Evolutionary conservation across 2,888 invertebrate species (phyloP), one percentile per base, ranked within the genome.

Genomic region (Psylliodes chrysocephalus): DNA sequence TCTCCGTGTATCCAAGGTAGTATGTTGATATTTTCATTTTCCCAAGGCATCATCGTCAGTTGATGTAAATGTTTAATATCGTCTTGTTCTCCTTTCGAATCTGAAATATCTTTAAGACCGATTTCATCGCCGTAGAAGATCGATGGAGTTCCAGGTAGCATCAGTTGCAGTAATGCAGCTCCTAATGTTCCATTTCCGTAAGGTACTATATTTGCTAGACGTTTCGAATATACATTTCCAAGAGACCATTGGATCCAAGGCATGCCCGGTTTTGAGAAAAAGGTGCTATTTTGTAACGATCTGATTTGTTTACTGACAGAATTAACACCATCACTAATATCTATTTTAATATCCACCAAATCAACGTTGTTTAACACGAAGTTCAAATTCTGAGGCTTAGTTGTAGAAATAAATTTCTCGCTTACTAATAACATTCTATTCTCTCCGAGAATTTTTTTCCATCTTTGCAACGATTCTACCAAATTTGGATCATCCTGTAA

Each of bases 121-220:
- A 96, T 89, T 85, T 96, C 96, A 80, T 96, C 95, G 0, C 96
- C 96, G 81, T 96, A 96, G 82, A 95, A 94, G 73, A 95, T 89
- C 71, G 89, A 92, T 0, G 94, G 89, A 0, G 95, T 93, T 2
- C 92, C 97, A 0, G 96, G 96, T 35, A 97, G 84, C 83, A 92
- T 88, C 78, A 95, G 84, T 76, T 93, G 90, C 73, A 97, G 84
- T 68, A 94, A 83, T 1, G 88, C 86, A 3, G 90, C 86, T 1
- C 90, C 90, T 44, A 91, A 82, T 18, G 90, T 90, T 18, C 88
- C 89, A 73, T 92, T 91, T 0, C 79, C 80, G 59, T 81, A 75
- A 68, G 85, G 83, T 63, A 86, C 79, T 1, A 84, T 83, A 6
- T 89, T 87, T 0, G 88, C 85, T 22, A 91, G 78, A 60, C 92